These are phyloP conservation scores for Cryptosula pallasiana DNA, from an alignment of 2,888 invertebrate genomes.

Conservation along the genomic window DNA sequence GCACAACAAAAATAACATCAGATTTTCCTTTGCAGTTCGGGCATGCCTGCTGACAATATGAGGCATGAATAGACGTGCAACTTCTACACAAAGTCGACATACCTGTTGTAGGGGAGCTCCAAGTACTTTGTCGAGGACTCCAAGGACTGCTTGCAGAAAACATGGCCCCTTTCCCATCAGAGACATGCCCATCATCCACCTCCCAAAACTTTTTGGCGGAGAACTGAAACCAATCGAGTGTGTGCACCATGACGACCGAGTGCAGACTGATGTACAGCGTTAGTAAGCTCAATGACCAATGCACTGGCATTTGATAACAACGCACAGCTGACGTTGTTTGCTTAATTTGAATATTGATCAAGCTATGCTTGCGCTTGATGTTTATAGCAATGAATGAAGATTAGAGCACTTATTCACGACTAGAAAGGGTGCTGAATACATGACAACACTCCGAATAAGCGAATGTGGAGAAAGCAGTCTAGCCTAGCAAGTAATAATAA, in stretches of 20 bases:
- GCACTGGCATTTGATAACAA: conserved; percentile 18
- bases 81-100: neutral
- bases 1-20: too few relatives aligned
- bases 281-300: neutral
- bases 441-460: neutral
- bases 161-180: conserved; percentile 26
- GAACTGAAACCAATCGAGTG: conserved; percentile 7
- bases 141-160: conserved; percentile 37
- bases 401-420: neutral
- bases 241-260: neutral
- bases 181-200: conserved; percentile 8
- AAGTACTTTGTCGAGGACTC: conserved; percentile 38
- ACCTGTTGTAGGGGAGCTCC: conserved; percentile 28
- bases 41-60: too few relatives aligned
- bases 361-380: conserved; percentile 1
- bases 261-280: neutral
- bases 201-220: conserved; percentile 22
- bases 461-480: neutral
- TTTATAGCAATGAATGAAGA: conserved; percentile 10
- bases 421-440: neutral
- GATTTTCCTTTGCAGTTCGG: too few relatives aligned
- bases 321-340: conserved; percentile 22
- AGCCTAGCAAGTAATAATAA: neutral
- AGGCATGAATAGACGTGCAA: too few relatives aligned
- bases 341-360: conserved; percentile 23